Evolutionary conservation across 2,888 invertebrate species (phyloP).

Genomic region (Calameuta pallipes): DNA sequence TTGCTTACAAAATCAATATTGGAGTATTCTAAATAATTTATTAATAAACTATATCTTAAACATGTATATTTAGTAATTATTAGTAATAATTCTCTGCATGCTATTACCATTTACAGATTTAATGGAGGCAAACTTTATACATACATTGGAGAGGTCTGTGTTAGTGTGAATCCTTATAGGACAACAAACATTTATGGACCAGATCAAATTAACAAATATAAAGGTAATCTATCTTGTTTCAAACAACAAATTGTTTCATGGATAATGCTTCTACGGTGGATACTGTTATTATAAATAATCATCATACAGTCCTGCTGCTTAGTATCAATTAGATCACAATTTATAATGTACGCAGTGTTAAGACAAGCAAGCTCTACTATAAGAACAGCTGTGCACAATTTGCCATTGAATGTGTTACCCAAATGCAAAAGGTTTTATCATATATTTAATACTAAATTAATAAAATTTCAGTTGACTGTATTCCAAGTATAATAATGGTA

Average conservation of each 20-base stretch:
- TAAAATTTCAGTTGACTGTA: no score
- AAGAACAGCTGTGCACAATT: no score
- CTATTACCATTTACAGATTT: slow-evolving; percentile 76
- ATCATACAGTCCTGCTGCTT: slow-evolving; percentile 2
- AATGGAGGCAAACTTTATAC: slow-evolving; percentile 94
- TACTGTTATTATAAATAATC: not conserved
- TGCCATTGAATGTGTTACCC: no score
- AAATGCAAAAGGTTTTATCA: no score
- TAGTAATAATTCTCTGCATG: no score
- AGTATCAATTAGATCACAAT: slow-evolving; percentile 2
- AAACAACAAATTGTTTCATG: not conserved
- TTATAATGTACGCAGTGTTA: slow-evolving; percentile 7
- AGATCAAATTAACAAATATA: slow-evolving; percentile 88
- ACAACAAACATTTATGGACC: slow-evolving; percentile 91
- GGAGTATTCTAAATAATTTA: not conserved
- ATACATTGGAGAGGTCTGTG: slow-evolving; percentile 98
- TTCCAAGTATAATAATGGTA: no score
- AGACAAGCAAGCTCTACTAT: no score
- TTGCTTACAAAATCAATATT: slow-evolving; percentile 3
- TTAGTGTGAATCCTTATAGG: slow-evolving; percentile 97
- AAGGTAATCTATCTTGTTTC: slow-evolving; percentile 68
- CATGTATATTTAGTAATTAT: not conserved
- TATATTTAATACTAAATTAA: no score
- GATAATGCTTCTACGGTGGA: no score
- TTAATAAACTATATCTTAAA: not conserved